These are phyloP conservation scores for Tetramorium bicarinatum DNA, from an alignment of 2,888 invertebrate species.

Conservation along the genomic window DNA sequence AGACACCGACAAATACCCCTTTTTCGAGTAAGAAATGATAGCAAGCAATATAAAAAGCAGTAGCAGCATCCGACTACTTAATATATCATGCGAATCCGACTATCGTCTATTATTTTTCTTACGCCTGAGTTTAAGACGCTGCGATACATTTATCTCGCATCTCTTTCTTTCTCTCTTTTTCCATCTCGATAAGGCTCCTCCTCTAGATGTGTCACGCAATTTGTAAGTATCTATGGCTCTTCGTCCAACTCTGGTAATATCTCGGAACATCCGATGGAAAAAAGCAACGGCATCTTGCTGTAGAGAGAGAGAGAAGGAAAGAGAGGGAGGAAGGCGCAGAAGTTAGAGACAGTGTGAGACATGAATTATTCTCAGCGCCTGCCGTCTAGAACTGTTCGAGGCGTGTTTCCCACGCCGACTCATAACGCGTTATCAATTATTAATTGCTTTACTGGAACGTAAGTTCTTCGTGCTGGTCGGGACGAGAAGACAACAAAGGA, in stretches of 20 bases:
- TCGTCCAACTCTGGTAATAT: constrained; percentile 32
- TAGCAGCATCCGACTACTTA: neutral
- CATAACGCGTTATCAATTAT: constrained; percentile 82
- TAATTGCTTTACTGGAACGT: constrained; percentile 73
- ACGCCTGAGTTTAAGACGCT: neutral
- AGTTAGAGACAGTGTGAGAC: constrained; percentile 62
- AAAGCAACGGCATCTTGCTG: constrained; percentile 29
- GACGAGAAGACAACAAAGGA: constrained; percentile 39
- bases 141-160: constrained; percentile 1
- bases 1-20: neutral
- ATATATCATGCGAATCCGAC: constrained; percentile 18
- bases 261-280: constrained; percentile 57
- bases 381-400: constrained; percentile 74
- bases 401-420: constrained; percentile 78
- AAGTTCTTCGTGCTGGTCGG: constrained; percentile 54
- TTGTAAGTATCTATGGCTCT: constrained; percentile 66
- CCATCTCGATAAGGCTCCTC: constrained; percentile 26
- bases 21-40: constrained; percentile 6
- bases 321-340: constrained; percentile 37
- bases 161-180: neutral
- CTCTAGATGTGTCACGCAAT: constrained; percentile 59
- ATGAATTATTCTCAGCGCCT: constrained; percentile 79
- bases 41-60: constrained; percentile 19
- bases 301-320: constrained; percentile 24
- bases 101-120: constrained; percentile 38